phyloP scores from a whole-genome alignment of 2,113 vertebrate species.

The Solea senegalensis region DNA sequence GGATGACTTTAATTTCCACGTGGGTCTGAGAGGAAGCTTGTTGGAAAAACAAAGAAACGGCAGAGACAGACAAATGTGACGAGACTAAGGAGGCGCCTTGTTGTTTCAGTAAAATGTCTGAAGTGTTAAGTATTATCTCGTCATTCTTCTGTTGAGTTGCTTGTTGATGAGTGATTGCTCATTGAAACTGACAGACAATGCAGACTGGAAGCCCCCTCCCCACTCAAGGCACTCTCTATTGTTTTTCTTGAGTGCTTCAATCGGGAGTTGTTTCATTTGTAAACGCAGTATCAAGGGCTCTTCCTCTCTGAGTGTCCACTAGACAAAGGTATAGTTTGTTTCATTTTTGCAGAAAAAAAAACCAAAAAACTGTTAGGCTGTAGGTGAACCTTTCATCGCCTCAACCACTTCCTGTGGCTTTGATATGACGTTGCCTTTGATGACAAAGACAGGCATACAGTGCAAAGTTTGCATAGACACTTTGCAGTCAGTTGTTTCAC shows the following conservation, averaged over 20 bases:
- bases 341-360: neutral
- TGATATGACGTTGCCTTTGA: neutral
- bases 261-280: neutral
- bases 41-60: constrained; percentile 1
- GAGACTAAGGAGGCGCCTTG: neutral
- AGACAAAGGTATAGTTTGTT: neutral
- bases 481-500: neutral
- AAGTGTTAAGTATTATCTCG: constrained; percentile 39
- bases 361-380: no score
- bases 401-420: constrained; percentile 72
- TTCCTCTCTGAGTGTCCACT: neutral
- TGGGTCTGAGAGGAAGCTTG: neutral
- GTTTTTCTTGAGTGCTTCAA: constrained; percentile 45
- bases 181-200: constrained; percentile 55
- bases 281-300: constrained; percentile 6
- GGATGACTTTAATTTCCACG: constrained; percentile 30
- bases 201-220: constrained; percentile 36
- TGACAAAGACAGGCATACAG: neutral
- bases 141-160: constrained; percentile 34
- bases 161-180: constrained; percentile 45
- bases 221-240: constrained; percentile 28
- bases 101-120: constrained; percentile 8
- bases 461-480: neutral
- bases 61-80: neutral
- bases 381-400: constrained; percentile 17